Conservation (phyloP, 2,888 invertebrate genomes). For the Cryptocephalus primarius region DNA sequence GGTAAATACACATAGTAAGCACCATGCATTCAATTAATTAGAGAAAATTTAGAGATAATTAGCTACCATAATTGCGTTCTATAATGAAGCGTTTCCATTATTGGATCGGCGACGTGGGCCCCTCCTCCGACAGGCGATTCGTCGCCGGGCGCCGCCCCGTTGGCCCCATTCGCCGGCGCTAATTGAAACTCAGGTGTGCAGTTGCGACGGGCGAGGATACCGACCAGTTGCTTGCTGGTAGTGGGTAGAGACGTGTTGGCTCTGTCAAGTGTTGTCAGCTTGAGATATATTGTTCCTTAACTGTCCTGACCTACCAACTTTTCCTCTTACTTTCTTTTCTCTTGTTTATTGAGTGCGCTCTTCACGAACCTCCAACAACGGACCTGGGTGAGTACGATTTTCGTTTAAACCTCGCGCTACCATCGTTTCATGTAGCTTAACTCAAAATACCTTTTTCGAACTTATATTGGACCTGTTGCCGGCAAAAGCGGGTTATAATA, state of each 20-base stretch:
- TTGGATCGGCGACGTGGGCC: conserved; percentile 19
- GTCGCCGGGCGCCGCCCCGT: too few species aligned
- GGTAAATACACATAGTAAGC: background rate
- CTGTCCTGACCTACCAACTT: too few species aligned
- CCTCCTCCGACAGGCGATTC: conserved; percentile 11
- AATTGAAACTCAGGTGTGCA: conserved; percentile 20
- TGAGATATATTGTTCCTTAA: background rate
- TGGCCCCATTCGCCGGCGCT: conserved; percentile 23
- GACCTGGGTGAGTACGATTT: too few species aligned
- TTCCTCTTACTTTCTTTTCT: background rate
- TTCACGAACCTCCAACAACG: background rate
- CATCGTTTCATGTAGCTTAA: too few species aligned
- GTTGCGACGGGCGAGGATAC: conserved; percentile 22
- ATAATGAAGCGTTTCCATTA: conserved; percentile 25
- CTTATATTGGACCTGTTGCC: too few species aligned
- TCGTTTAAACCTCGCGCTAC: too few species aligned
- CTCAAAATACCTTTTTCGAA: too few species aligned
- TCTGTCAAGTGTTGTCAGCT: conserved; percentile 2
- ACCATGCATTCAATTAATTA: conserved; percentile 28
- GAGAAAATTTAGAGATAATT: conserved; percentile 33
- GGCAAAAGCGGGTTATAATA: too few species aligned
- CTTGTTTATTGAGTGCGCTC: conserved; percentile 3
- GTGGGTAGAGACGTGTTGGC: conserved; percentile 23
- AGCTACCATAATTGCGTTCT: conserved; percentile 37
- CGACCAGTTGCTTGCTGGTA: conserved; percentile 33